Percentiles rank a stretch among this genome's conserved stretches.
These are phyloP conservation scores for Turnix velox DNA, from an alignment of 2,113 vertebrate genomes.

Conservation along the genomic window DNA sequence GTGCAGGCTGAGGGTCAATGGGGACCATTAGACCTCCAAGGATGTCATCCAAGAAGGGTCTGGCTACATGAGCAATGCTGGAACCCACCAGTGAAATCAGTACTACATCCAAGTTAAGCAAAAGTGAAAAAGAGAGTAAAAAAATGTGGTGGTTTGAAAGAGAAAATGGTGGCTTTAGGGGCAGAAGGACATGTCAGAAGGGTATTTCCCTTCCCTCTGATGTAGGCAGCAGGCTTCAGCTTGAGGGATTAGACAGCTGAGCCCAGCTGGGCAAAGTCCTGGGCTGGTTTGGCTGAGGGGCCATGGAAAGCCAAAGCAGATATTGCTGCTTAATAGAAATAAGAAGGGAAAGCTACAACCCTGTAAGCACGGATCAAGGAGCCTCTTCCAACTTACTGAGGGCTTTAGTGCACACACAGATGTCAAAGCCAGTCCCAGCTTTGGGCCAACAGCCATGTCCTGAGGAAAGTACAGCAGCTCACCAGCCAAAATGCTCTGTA, in stretches of 20 bases:
- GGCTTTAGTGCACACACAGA: neutral
- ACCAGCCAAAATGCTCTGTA: neutral
- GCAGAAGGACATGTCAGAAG: neutral
- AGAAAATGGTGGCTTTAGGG: neutral
- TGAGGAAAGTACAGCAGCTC: neutral
- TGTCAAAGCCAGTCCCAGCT: neutral
- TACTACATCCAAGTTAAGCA: neutral
- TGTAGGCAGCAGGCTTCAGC: neutral
- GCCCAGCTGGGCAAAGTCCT: neutral
- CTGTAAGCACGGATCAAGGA: fast-evolving
- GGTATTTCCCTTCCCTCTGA: neutral
- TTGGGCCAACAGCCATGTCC: neutral
- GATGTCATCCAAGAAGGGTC: neutral
- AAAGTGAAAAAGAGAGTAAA: neutral
- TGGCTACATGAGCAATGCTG: neutral
- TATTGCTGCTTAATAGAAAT: neutral
- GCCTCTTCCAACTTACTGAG: neutral
- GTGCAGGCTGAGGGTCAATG: neutral
- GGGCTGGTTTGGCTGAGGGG: neutral
- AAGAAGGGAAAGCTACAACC: neutral
- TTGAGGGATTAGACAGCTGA: neutral
- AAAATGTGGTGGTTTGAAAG: neutral
- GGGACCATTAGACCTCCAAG: neutral
- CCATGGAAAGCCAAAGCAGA: constrained; percentile 8
- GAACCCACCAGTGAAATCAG: neutral